These are phyloP conservation scores for Pemphredon lugubris DNA, from an alignment of 2,888 invertebrate species.

Conservation along the genomic window DNA sequence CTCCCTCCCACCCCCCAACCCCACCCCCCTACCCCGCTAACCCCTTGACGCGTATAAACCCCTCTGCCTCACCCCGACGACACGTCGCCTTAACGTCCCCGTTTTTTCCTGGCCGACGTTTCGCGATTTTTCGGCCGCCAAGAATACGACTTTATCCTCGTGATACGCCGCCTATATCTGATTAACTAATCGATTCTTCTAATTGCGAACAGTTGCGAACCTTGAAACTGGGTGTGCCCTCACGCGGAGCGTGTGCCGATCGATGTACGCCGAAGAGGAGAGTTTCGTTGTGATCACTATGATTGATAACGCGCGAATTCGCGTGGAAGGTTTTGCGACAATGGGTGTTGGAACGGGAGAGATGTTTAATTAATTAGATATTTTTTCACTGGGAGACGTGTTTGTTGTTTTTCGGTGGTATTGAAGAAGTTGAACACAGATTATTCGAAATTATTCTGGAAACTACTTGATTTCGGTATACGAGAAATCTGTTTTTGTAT, in stretches of 20 bases:
- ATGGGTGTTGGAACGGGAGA: no score
- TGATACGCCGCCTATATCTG: conserved; percentile 40
- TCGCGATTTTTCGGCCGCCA: conserved; percentile 68
- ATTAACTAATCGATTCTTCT: conserved; percentile 55
- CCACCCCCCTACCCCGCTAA: conserved; percentile 22
- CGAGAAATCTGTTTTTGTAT: no score
- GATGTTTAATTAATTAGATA: no score
- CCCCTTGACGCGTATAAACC: conserved; percentile 14
- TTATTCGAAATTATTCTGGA: no score
- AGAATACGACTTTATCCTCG: conserved; percentile 59
- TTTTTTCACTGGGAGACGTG: no score
- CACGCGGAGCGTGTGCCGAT: background rate
- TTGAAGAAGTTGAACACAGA: no score
- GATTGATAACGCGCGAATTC: no score
- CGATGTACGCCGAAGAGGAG: no score
- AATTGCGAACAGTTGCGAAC: conserved; percentile 41
- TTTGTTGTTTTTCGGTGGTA: no score
- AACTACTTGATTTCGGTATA: no score
- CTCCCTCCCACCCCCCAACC: conserved; percentile 5
- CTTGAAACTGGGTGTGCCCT: conserved; percentile 28
- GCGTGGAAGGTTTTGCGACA: no score
- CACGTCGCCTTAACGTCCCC: conserved; percentile 47
- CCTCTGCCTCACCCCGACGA: conserved; percentile 14
- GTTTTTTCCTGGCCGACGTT: conserved; percentile 69
- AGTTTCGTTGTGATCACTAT: no score